Evolutionary conservation across 1,140 invertebrate genomes (phyloP), one percentile per base, ranked within the genome.

Genomic region (Drosophila parvula): DNA sequence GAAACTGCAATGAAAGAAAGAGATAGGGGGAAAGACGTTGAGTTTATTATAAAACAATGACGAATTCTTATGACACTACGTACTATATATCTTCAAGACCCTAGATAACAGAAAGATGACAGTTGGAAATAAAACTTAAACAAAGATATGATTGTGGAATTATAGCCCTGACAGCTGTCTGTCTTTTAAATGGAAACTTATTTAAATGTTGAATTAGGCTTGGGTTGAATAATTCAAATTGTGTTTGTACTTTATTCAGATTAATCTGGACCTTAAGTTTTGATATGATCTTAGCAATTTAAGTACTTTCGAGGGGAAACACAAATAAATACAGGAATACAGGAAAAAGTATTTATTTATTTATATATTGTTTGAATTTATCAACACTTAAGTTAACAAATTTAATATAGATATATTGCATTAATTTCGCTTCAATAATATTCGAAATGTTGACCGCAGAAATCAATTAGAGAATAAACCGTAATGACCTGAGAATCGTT

Each of bases 1-100:
- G 79, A 63, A 82, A 88, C 82, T 85, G 64, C 18, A 69, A 64
- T 41, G 32, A 51, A 9, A 73, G 16, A 28, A 38, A 50, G 7
- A 45, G 6, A 38, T 0, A 18, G 5, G n/a, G 45, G n/a, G 11
- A 16, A 4, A 3, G 5, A 4, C 11, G 12, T 18, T 27, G 5
- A 27, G n/a, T 30, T 38, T n/a, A 22, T 27, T 5, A 32, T 63
- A 30, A 14, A n/a, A 27, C 1, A 59, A 32, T 63, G 60, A 41
- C 16, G 10, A 34, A 1, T 28, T 60, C 28, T 7, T 59, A 59
- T 59, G 43, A 14, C 43, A 62, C 41, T 58, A 62, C 7, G 9
- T 5, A 43, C 8, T 58, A 16, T 28, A 9, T 6, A 32, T 48
- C 14, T 48, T 28, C 11, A 28, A 18, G 10, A 6, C 36, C 10